Percentiles rank a stretch among this genome's conserved stretches.
Evolutionary conservation across 2,888 invertebrate genomes (phyloP).

Genomic region (Drosophila subquinaria): DNA sequence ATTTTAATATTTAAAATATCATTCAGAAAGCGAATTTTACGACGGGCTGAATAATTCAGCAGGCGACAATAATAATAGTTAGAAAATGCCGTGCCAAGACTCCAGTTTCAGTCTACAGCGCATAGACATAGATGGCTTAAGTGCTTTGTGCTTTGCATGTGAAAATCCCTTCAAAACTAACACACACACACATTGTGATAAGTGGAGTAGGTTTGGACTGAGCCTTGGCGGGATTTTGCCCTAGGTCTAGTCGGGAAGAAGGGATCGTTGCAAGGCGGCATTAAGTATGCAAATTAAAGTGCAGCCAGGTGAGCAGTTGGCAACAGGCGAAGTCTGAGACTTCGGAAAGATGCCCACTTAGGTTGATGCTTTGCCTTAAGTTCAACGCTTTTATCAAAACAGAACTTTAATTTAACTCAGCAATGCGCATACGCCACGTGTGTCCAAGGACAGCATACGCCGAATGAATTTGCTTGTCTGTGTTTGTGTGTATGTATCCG

Average conservation of each 20-base stretch:
- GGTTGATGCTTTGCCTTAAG: too few species aligned
- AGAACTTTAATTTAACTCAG: conserved; percentile 41
- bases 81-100: conserved; percentile 29
- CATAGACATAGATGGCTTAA: conserved; percentile 41
- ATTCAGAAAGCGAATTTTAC: conserved; percentile 51
- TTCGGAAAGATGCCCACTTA: too few species aligned
- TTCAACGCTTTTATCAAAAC: conserved; percentile 23
- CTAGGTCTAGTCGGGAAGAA: conserved; percentile 8
- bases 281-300: conserved; percentile 48
- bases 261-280: conserved; percentile 1
- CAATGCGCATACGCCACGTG: conserved; percentile 59
- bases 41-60: conserved; percentile 62
- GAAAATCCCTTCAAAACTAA: conserved; percentile 48
- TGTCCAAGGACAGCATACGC: conserved; percentile 46
- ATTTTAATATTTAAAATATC: conserved; percentile 71
- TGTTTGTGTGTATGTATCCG: not conserved
- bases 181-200: conserved; percentile 34
- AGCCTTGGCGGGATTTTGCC: conserved; percentile 25
- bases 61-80: conserved; percentile 68
- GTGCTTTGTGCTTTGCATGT: conserved; percentile 66
- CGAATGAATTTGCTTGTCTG: conserved; percentile 1
- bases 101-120: conserved; percentile 1
- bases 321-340: not conserved
- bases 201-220: conserved; percentile 2
- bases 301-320: conserved; percentile 32